Evolutionary conservation across 2,797 vertebrate genomes (phyloP).

Genomic region (Liparis tanakae): DNA sequence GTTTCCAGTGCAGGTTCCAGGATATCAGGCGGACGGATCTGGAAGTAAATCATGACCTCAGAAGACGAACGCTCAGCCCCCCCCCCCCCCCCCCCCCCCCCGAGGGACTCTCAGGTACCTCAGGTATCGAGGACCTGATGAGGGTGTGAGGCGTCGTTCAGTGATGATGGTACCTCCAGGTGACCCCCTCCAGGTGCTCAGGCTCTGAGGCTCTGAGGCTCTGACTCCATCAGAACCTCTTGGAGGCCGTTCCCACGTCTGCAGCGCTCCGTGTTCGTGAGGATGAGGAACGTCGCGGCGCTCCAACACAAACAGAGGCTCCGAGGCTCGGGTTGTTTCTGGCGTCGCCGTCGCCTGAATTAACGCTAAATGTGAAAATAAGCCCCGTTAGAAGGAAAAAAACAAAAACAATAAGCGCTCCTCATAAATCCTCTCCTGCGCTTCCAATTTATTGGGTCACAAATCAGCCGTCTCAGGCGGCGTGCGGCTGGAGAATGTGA

Average conservation of each 20-base stretch:
- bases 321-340: too few relatives aligned
- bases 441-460: slow-evolving; percentile 43
- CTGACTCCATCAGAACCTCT: too few relatives aligned
- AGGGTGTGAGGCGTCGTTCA: too few relatives aligned
- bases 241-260: background rate
- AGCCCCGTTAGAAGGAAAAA: slow-evolving; percentile 18
- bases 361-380: slow-evolving; percentile 39
- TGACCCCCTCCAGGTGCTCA: too few relatives aligned
- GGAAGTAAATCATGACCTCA: background rate
- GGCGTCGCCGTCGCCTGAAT: slow-evolving; percentile 14
- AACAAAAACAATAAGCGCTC: slow-evolving; percentile 12
- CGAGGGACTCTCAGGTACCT: too few relatives aligned
- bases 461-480: slow-evolving; percentile 53
- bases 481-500: slow-evolving; percentile 21
- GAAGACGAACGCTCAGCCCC: too few relatives aligned
- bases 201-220: too few relatives aligned
- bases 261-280: background rate
- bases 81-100: too few relatives aligned
- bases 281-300: background rate
- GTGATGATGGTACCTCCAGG: too few relatives aligned
- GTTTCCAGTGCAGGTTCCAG: background rate
- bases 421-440: slow-evolving; percentile 30
- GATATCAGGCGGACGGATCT: too few relatives aligned
- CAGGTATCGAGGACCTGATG: too few relatives aligned
- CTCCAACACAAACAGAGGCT: slow-evolving; percentile 3